These are phyloP conservation scores for Agriopis aurantiaria DNA, from an alignment of 2,888 invertebrate genomes.

Conservation along the genomic window DNA sequence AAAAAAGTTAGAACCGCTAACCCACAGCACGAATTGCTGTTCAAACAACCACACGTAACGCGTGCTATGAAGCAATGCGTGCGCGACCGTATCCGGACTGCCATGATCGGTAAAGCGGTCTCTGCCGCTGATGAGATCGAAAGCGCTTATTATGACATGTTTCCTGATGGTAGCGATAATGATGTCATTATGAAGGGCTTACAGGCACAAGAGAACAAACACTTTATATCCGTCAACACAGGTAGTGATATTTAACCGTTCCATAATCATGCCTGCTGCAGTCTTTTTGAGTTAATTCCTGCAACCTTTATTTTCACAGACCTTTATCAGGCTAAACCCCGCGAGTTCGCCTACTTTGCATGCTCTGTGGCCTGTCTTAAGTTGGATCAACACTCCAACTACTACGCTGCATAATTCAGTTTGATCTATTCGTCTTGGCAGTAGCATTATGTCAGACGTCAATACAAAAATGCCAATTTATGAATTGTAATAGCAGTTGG, in stretches of 20 bases:
- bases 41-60: slow-evolving; percentile 26
- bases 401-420: too few relatives aligned
- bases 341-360: too few relatives aligned
- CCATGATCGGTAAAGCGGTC: slow-evolving; percentile 66
- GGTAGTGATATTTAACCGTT: slow-evolving; percentile 40
- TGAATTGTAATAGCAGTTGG: too few relatives aligned
- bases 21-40: slow-evolving; percentile 8
- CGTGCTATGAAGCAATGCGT: slow-evolving; percentile 66
- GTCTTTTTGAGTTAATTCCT: not conserved
- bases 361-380: too few relatives aligned
- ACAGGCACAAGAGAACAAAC: slow-evolving; percentile 4
- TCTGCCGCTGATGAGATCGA: slow-evolving; percentile 54
- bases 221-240: slow-evolving; percentile 26
- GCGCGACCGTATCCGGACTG: slow-evolving; percentile 65
- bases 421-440: too few relatives aligned
- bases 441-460: too few relatives aligned
- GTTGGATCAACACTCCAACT: too few relatives aligned
- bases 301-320: too few relatives aligned
- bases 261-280: slow-evolving; percentile 15
- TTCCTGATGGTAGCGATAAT: slow-evolving; percentile 58
- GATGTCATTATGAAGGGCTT: slow-evolving; percentile 60
- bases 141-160: slow-evolving; percentile 58
- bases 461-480: too few relatives aligned
- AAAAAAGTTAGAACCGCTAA: slow-evolving; percentile 58
- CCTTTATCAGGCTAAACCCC: too few relatives aligned